These are phyloP conservation scores for Brachionichthys hirsutus DNA, from an alignment of 2,113 vertebrate species.

Conservation along the genomic window DNA sequence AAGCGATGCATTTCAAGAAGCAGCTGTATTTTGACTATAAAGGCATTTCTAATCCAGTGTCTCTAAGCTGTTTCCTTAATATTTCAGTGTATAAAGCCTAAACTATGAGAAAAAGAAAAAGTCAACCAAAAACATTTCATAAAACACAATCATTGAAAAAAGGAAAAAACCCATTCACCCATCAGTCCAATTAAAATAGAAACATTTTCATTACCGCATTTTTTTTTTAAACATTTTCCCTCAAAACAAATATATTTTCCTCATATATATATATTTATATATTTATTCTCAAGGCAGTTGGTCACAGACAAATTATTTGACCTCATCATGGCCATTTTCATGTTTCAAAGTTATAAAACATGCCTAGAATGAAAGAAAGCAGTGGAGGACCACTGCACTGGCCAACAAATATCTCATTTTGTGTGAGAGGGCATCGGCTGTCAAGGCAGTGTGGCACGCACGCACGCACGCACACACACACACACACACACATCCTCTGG, in stretches of 20 bases:
- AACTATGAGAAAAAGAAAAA: slow-evolving; percentile 75
- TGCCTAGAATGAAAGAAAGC: slow-evolving; percentile 54
- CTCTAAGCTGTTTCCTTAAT: slow-evolving; percentile 78
- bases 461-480: slow-evolving; percentile 62
- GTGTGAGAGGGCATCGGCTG: slow-evolving; percentile 57
- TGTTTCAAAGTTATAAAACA: slow-evolving; percentile 71
- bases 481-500: slow-evolving; percentile 59
- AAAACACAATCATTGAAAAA: slow-evolving; percentile 69
- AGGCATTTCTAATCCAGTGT: slow-evolving; percentile 83
- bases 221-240: slow-evolving; percentile 72
- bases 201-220: slow-evolving; percentile 65
- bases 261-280: slow-evolving; percentile 69
- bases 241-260: slow-evolving; percentile 74
- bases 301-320: slow-evolving; percentile 73
- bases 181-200: slow-evolving; percentile 81
- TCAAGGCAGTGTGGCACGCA: slow-evolving; percentile 64
- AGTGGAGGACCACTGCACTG: slow-evolving; percentile 46
- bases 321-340: slow-evolving; percentile 72
- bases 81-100: slow-evolving; percentile 84
- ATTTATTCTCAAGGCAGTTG: slow-evolving; percentile 80
- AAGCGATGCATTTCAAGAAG: slow-evolving; percentile 72
- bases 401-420: slow-evolving; percentile 56
- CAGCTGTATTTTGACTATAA: slow-evolving; percentile 83
- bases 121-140: slow-evolving; percentile 72
- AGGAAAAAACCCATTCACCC: slow-evolving; percentile 75